phyloP scores from a whole-genome alignment of 2,888 invertebrate species.

The Ecliptopera silaceata region DNA sequence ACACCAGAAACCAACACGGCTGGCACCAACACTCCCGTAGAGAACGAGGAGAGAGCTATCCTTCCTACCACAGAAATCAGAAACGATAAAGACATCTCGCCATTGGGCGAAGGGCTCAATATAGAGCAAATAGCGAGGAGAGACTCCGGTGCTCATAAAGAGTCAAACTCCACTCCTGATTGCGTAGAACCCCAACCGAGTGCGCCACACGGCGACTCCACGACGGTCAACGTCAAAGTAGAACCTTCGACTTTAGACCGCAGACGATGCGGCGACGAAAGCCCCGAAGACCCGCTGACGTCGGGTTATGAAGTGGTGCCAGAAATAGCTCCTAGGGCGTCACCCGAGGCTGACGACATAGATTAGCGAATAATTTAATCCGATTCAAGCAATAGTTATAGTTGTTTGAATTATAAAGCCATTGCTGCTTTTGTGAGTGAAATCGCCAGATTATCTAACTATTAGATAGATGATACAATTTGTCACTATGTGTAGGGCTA shows the following conservation, averaged over 20 bases:
- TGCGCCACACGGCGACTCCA: constrained; percentile 41
- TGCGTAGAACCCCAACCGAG: constrained; percentile 35
- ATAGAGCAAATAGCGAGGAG: constrained; percentile 69
- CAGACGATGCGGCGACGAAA: constrained; percentile 54
- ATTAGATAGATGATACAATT: constrained; percentile 41
- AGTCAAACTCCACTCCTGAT: constrained; percentile 44
- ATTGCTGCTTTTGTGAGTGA: constrained; percentile 58
- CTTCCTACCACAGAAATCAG: constrained; percentile 26
- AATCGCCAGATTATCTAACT: constrained; percentile 31
- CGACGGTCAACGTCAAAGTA: constrained; percentile 33
- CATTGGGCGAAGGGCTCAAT: constrained; percentile 51
- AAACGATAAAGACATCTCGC: constrained; percentile 48
- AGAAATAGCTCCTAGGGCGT: constrained; percentile 53
- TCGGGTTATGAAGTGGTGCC: constrained; percentile 2
- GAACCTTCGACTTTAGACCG: constrained; percentile 63
- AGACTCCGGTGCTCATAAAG: constrained; percentile 46
- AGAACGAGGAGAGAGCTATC: constrained; percentile 44
- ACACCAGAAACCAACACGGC: constrained; percentile 53
- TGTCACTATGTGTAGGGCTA: constrained; percentile 26
- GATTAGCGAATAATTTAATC: constrained; percentile 54
- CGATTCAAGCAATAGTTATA: constrained; percentile 30
- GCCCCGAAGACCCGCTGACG: constrained; percentile 19
- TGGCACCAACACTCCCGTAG: constrained; percentile 54
- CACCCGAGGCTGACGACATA: constrained; percentile 68
- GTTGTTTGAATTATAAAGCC: constrained; percentile 26